Evolutionary conservation across 2,797 vertebrate species (phyloP).

Genomic region (Syngnathus rostellatus): DNA sequence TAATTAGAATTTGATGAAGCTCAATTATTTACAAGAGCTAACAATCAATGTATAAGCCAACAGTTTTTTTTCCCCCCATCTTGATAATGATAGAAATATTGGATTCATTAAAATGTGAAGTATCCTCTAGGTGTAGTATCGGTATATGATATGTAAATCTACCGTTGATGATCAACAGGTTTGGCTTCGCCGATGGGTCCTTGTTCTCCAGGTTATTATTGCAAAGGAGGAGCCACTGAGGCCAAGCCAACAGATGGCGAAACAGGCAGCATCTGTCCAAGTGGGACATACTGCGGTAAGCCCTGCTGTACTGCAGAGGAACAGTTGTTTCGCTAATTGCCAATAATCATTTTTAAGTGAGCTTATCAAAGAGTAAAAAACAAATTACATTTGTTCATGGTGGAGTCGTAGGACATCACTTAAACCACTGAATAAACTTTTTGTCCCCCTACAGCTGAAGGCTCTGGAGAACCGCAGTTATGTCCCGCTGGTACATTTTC

Average conservation of each 20-base stretch:
- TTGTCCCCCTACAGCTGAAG: conserved; percentile 62
- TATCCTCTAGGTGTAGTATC: neutral
- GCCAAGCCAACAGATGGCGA: conserved; percentile 73
- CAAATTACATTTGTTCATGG: neutral
- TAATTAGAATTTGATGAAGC: conserved; percentile 32
- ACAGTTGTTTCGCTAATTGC: neutral
- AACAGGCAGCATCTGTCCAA: conserved; percentile 78
- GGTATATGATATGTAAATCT: neutral
- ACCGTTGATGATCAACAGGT: conserved; percentile 57
- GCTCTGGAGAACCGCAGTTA: conserved; percentile 65
- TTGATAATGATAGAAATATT: neutral
- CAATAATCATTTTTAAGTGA: neutral
- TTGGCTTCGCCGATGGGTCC: conserved; percentile 75
- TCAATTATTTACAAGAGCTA: neutral
- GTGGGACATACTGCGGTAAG: conserved; percentile 81
- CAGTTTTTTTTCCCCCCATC: neutral
- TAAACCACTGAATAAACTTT: neutral
- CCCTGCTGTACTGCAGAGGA: conserved; percentile 18
- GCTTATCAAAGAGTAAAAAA: neutral
- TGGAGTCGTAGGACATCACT: neutral
- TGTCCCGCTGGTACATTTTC: conserved; percentile 86
- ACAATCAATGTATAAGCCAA: neutral
- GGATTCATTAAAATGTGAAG: neutral
- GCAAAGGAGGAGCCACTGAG: conserved; percentile 66
- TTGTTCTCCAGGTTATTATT: conserved; percentile 82